These are phyloP conservation scores for Perithous albicinctus DNA, from an alignment of 2,888 invertebrate genomes.

Conservation along the genomic window DNA sequence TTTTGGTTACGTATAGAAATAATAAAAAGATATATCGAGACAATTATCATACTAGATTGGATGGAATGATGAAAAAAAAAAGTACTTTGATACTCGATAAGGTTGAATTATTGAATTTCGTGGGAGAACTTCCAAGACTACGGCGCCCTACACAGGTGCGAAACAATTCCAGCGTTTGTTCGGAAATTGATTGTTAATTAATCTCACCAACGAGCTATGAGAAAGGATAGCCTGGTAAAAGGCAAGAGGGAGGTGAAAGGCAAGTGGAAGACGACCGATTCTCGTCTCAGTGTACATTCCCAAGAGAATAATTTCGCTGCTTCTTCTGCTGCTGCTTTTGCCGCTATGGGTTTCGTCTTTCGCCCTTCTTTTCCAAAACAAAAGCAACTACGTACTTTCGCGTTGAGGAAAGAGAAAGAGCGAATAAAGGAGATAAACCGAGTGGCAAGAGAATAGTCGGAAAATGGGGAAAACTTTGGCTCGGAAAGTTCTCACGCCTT, in stretches of 20 bases:
- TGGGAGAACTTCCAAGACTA: slow-evolving; percentile 16
- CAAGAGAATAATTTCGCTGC: slow-evolving; percentile 63
- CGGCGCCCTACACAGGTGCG: slow-evolving; percentile 35
- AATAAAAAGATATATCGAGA: too few species aligned
- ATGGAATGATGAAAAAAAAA: neutral
- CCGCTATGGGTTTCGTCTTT: slow-evolving; percentile 9
- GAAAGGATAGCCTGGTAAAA: slow-evolving; percentile 10
- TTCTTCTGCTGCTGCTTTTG: slow-evolving; percentile 6
- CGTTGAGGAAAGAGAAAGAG: slow-evolving; percentile 45
- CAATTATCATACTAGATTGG: too few species aligned
- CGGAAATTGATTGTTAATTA: slow-evolving; percentile 63
- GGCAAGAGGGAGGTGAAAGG: neutral
- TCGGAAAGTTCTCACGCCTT: slow-evolving; percentile 75
- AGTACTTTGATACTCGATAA: neutral
- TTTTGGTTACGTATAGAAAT: too few species aligned
- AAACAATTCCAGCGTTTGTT: slow-evolving; percentile 50
- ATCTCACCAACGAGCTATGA: slow-evolving; percentile 51
- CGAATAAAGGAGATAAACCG: slow-evolving; percentile 30
- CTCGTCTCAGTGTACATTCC: slow-evolving; percentile 51
- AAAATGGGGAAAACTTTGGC: slow-evolving; percentile 72
- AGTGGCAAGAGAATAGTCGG: slow-evolving; percentile 74
- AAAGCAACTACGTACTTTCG: slow-evolving; percentile 61
- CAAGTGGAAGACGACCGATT: slow-evolving; percentile 26
- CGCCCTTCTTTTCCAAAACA: slow-evolving; percentile 61
- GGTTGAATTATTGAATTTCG: slow-evolving; percentile 29